These are phyloP conservation scores for Gryllus bimaculatus DNA, from an alignment of 1,140 invertebrate genomes.

Conservation along the genomic window DNA sequence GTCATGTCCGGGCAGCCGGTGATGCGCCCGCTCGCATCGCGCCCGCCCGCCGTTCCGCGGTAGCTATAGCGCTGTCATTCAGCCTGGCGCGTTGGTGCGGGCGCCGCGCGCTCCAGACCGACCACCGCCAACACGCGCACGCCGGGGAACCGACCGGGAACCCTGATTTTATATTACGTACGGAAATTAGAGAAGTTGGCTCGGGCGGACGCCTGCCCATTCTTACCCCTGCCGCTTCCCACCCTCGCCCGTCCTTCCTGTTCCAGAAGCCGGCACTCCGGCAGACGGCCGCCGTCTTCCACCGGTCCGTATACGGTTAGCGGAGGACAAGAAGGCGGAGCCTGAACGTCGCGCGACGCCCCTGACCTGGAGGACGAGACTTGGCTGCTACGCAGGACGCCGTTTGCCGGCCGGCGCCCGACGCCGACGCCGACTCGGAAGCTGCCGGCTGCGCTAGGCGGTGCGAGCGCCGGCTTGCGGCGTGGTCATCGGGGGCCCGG, in stretches of 20 bases:
- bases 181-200: not conserved
- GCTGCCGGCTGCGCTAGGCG: too few species aligned
- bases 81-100: not conserved
- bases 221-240: not conserved
- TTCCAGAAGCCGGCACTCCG: too few species aligned
- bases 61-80: not conserved
- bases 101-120: too few species aligned
- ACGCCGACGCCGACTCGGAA: too few species aligned
- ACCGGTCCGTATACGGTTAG: not conserved
- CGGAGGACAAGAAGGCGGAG: not conserved
- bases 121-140: too few species aligned
- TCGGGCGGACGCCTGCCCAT: too few species aligned
- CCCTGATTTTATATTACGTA: not conserved
- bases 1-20: not conserved
- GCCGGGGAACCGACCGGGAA: not conserved
- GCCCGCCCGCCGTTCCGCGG: not conserved
- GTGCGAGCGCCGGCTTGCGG: too few species aligned
- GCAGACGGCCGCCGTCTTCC: too few species aligned
- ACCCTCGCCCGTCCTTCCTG: not conserved
- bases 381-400: too few species aligned
- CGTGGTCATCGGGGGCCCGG: too few species aligned
- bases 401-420: too few species aligned
- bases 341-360: not conserved
- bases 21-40: not conserved
- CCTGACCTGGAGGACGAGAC: too few species aligned